phyloP scores from a whole-genome alignment of 2,888 invertebrate genomes.

The Lomographa bimaculata region DNA sequence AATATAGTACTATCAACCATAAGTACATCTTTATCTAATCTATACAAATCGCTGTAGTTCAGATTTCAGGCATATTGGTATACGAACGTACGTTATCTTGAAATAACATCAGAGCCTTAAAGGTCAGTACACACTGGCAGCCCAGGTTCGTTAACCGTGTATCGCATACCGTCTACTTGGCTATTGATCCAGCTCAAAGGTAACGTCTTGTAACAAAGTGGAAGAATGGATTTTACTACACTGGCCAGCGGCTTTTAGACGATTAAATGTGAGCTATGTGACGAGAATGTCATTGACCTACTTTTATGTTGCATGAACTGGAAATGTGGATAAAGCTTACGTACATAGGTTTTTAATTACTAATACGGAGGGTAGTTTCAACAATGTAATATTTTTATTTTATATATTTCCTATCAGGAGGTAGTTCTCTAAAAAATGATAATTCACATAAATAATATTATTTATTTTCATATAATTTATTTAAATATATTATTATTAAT shows the following conservation, averaged over 20 bases:
- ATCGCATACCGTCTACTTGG: conserved; percentile 32
- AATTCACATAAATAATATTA: too few species aligned
- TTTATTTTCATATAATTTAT: too few species aligned
- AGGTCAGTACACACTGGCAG: conserved; percentile 36
- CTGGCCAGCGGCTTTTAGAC: conserved; percentile 10
- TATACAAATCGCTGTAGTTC: not conserved
- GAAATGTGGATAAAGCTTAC: too few species aligned
- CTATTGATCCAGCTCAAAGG: conserved; percentile 41
- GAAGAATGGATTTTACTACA: conserved; percentile 18
- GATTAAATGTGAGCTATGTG: conserved; percentile 26
- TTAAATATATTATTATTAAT: too few species aligned
- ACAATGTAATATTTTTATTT: too few species aligned
- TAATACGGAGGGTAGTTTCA: too few species aligned
- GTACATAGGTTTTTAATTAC: too few species aligned
- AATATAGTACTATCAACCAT: too few species aligned
- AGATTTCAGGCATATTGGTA: conserved; percentile 10
- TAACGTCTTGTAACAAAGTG: conserved; percentile 28
- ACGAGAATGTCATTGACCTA: conserved; percentile 4
- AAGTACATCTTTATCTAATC: not conserved
- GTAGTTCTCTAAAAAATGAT: too few species aligned
- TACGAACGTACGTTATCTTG: conserved; percentile 18
- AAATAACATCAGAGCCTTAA: conserved; percentile 22
- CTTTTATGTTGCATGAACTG: not conserved
- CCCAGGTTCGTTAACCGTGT: conserved; percentile 42
- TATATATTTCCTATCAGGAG: too few species aligned